Evolutionary conservation across 2,113 vertebrate species (phyloP).

Genomic region (Thunnus maccoyii): DNA sequence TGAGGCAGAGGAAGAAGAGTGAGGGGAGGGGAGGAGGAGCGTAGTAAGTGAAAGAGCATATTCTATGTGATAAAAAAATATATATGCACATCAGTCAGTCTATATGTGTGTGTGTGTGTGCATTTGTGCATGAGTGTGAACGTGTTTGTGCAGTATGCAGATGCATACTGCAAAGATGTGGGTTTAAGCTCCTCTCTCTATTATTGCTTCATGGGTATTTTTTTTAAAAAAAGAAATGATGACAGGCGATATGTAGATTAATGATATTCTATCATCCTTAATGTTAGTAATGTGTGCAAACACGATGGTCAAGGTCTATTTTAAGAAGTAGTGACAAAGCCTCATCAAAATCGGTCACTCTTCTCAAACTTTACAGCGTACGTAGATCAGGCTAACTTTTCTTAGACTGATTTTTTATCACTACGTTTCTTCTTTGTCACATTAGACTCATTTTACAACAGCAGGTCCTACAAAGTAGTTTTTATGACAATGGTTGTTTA

Average conservation of each 20-base stretch:
- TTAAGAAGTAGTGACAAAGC: too few species aligned
- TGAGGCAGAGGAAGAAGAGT: neutral
- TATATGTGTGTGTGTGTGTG: neutral
- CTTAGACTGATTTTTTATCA: too few species aligned
- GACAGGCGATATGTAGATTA: neutral
- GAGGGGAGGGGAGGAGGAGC: neutral
- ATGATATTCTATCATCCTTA: neutral
- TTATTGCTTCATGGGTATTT: neutral
- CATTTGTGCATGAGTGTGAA: neutral
- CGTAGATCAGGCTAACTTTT: too few species aligned
- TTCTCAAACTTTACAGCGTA: too few species aligned
- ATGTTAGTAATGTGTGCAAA: neutral
- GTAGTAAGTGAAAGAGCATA: constrained; percentile 1
- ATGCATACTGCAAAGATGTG: constrained; percentile 22
- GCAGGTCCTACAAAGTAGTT: too few species aligned
- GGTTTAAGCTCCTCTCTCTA: neutral
- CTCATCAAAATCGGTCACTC: too few species aligned
- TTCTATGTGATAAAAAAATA: constrained; percentile 18
- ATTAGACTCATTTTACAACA: too few species aligned
- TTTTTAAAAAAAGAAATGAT: neutral
- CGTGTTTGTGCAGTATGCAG: constrained; percentile 44
- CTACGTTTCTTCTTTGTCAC: too few species aligned
- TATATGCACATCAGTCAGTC: neutral
- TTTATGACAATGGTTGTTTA: too few species aligned
- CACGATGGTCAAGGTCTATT: too few species aligned